Base-by-base conservation (phyloP, 2,888 invertebrate species). In the Archips xylosteana region DNA sequence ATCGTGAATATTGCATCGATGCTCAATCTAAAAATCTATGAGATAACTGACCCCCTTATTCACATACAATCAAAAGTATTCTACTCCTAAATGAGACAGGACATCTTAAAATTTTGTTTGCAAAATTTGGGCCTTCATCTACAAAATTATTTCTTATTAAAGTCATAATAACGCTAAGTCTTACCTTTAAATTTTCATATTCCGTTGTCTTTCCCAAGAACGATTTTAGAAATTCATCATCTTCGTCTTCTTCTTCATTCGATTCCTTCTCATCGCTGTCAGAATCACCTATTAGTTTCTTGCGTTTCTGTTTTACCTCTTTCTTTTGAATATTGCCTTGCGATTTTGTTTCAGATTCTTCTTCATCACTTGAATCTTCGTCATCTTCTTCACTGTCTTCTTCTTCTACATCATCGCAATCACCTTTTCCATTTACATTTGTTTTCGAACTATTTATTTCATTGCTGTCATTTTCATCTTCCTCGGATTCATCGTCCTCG, bases 141-240 rank as follows among this genome's bases (percentile, higher is more conserved):
- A 45, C 45, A 12, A 12, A 45, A 10, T 45, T 45, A 45, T 12
- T 45, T 45, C 3, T 45, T 12, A 12, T 45, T 4, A 1, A 5
- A 49, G 5, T 49, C n/a, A n/a, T 49, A 3, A 13, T n/a, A n/a
- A 54, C 9, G 15, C 8, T 54, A 23, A 51, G 13, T 8, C 36
- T 78, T 82, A 93, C 94, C 86, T 89, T 90, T 70, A 94, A 84
- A 78, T 92, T 91, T 78, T 88, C 86, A 8, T 87, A 89, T 79
- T 90, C 91, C 60, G 83, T 83, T 45, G 87, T 83, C 75, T 89
- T 86, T 39, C 92, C 85, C 68, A 94, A 92, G 76, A 92, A 88
- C 0, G 89, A 84, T 23, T 79, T 77, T 3, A 72, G 75, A 42
- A 77, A 76, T 60, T 79, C 76, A 62, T 74, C 72, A 9, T 71